These are phyloP conservation scores for Glareola pratincola DNA, from an alignment of 2,113 vertebrate species.

Conservation along the genomic window DNA sequence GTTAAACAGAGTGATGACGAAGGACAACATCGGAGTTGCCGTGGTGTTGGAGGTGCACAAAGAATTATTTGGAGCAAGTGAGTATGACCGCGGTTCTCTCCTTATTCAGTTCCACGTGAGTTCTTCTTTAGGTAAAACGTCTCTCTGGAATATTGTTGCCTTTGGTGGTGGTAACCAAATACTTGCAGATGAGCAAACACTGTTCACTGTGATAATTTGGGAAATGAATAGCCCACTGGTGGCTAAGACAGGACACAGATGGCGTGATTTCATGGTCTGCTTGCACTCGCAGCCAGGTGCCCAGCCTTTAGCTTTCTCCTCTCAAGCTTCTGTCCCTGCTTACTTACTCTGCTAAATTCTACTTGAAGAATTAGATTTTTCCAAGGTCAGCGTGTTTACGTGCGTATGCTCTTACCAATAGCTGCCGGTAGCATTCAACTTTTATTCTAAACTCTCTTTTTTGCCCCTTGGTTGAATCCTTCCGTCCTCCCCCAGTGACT, in stretches of 20 bases:
- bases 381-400: background rate
- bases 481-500: background rate
- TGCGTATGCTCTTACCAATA: background rate
- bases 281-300: background rate
- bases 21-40: slow-evolving; percentile 97
- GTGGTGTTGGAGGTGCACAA: slow-evolving; percentile 93
- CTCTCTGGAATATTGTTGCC: background rate
- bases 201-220: background rate
- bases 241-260: background rate
- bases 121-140: background rate
- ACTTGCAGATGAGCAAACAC: background rate
- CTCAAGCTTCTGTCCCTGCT: background rate
- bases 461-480: background rate
- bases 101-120: rapidly evolving
- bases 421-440: background rate
- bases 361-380: background rate
- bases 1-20: slow-evolving; percentile 98
- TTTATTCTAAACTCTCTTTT: background rate
- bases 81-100: background rate
- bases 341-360: background rate
- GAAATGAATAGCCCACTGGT: rapidly evolving
- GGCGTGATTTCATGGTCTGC: background rate
- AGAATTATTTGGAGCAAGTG: slow-evolving; percentile 88
- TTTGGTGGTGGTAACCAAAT: background rate
- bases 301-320: background rate